Conservation (phyloP, 2,797 vertebrate genomes). For the Heliangelus exortis region DNA sequence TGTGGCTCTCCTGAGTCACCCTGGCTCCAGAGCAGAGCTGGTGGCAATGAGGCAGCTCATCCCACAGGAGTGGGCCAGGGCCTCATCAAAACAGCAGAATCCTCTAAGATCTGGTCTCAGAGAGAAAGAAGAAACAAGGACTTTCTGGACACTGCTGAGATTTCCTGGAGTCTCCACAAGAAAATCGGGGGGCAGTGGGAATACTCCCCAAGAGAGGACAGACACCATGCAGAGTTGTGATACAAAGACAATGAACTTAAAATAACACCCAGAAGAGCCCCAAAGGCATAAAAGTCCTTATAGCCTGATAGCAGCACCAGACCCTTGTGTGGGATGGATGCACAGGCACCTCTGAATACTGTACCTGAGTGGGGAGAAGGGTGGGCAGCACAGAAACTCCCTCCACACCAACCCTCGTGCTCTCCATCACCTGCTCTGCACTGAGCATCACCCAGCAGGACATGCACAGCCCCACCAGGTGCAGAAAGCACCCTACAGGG, state of each 20-base stretch:
- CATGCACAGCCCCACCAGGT: rapidly evolving
- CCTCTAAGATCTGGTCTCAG: neutral
- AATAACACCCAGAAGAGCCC: neutral
- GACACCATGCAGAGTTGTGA: rapidly evolving
- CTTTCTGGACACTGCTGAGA: neutral
- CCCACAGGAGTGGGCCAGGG: rapidly evolving
- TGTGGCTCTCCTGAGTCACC: rapidly evolving
- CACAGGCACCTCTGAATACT: neutral
- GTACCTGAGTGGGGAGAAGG: neutral
- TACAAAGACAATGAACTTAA: neutral
- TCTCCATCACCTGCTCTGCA: neutral
- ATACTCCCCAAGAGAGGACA: neutral
- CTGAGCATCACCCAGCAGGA: neutral
- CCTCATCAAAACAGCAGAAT: neutral
- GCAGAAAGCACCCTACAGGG: rapidly evolving
- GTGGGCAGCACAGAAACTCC: neutral
- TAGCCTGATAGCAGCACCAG: neutral
- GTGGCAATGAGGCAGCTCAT: neutral
- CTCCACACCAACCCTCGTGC: neutral
- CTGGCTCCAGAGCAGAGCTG: neutral
- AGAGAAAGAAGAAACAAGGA: neutral
- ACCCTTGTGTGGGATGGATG: neutral
- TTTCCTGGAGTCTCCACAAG: neutral
- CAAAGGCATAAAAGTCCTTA: neutral
- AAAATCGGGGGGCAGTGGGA: neutral